phyloP scores from a whole-genome alignment of 2,888 invertebrate genomes.

The Thymelicus lineola region DNA sequence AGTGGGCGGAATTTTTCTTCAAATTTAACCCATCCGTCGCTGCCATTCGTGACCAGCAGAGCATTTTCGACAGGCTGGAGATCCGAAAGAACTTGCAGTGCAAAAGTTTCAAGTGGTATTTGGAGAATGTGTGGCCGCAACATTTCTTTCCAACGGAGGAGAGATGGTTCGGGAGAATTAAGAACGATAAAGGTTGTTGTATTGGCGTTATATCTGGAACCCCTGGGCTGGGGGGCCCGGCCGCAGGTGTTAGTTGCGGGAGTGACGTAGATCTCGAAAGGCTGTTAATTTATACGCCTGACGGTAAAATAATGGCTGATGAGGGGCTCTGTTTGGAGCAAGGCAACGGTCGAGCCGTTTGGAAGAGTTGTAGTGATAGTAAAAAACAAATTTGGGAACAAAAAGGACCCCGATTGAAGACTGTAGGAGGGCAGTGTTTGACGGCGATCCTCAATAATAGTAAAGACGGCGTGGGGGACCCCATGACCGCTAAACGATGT shows the following conservation, averaged over 20 bases:
- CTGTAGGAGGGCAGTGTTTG: conserved; percentile 64
- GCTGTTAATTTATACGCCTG: conserved; percentile 89
- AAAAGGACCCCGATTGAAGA: conserved; percentile 70
- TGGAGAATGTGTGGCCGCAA: conserved; percentile 97
- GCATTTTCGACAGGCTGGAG: conserved; percentile 86
- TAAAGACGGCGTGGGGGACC: conserved; percentile 59
- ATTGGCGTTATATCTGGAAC: conserved; percentile 70
- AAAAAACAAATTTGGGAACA: conserved; percentile 90
- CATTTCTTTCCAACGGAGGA: conserved; percentile 96
- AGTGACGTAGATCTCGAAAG: conserved; percentile 86
- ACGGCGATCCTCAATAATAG: conserved; percentile 59
- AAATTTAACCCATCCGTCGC: conserved; percentile 92
- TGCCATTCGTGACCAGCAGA: conserved; percentile 84
- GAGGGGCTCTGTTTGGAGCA: conserved; percentile 94
- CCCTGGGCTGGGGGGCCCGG: conserved; percentile 89
- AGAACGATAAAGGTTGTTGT: conserved; percentile 75
- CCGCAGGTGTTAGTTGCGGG: conserved; percentile 88
- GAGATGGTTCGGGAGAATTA: conserved; percentile 95
- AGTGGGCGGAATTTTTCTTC: conserved; percentile 97
- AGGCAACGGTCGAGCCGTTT: conserved; percentile 87
- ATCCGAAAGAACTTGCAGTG: conserved; percentile 91
- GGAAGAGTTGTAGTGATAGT: conserved; percentile 89
- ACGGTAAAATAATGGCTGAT: conserved; percentile 92
- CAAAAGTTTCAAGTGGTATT: conserved; percentile 96
- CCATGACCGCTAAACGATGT: conserved; percentile 86